Base-by-base conservation (phyloP, 2,113 vertebrate species). In the Nesoenas mayeri region DNA sequence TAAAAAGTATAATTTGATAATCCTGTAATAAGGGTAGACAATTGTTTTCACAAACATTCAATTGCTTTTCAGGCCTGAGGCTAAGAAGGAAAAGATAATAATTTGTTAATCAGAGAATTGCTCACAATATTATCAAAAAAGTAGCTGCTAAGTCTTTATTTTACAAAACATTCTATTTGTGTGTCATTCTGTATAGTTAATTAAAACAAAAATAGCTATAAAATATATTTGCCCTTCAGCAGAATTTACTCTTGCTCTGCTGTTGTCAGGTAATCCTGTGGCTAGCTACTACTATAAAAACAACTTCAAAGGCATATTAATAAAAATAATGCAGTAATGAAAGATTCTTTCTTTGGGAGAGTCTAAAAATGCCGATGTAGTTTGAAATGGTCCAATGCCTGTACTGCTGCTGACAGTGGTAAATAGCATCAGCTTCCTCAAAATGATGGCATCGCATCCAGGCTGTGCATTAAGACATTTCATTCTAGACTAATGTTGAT, bases 191-290 rank as follows among this genome's bases (percentile, higher is more conserved):
- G 38, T 85, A 73, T 64, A 87, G 81, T 67, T 96, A 93, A 89
- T 94, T 96, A 95, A 95, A 97, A 89, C 79, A 97, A 95, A 95
- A 92, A 96, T 87, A 95, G 77, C 57, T 94, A 54, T 69, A 94
- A 80, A 97, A 97, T 78, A 79, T 50, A 91, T 86, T 91, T 93
- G n/a, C 56, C 91, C 96, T 89, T 97, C 67, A 50, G 88, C 69
- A 94, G 56, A 96, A 84, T 73, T 88, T 95, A 84, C 31, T 78
- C 50, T 91, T 6, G 53, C 42, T 56, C 8, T 67, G 53, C 40
- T 94, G 20, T 54, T 94, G 38, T 95, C 85, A 95, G 85, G 85
- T 95, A 95, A 96, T 82, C 66, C 60, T 83, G 62, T 78, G 69
- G 26, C 75, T 67, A 96, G 71, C 54, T 84, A 89, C 36, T 77